These are phyloP conservation scores for Gila robusta DNA, from an alignment of 2,797 vertebrate species.

Conservation along the genomic window DNA sequence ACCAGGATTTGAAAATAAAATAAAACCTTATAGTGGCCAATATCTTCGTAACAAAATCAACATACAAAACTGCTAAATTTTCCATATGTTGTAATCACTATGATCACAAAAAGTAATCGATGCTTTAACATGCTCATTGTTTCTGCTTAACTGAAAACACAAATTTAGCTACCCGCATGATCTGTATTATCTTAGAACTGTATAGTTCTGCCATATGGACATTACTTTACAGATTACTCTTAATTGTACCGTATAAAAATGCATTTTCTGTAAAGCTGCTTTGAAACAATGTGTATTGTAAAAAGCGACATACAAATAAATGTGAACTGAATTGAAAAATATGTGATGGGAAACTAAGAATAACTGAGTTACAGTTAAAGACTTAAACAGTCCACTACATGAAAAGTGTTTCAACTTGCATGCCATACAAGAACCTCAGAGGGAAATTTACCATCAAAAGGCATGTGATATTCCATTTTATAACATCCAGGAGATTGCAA, in stretches of 20 bases:
- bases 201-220: no score
- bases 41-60: not conserved
- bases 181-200: no score
- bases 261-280: not conserved
- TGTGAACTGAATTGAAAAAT: not conserved
- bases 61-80: no score
- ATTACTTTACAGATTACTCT: not conserved
- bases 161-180: no score
- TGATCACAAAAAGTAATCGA: no score
- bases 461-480: not conserved
- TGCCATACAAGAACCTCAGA: not conserved
- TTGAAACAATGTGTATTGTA: not conserved
- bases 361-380: not conserved
- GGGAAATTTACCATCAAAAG: not conserved
- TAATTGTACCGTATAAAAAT: not conserved
- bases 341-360: not conserved
- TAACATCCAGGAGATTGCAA: not conserved
- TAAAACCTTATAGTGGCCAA: not conserved
- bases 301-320: not conserved
- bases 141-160: no score
- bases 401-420: not conserved
- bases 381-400: not conserved
- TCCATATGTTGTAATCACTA: no score
- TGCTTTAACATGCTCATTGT: no score
- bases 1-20: not conserved